Base-by-base conservation (phyloP, 1,140 invertebrate genomes). In the Ctenoplectra terminalis region DNA sequence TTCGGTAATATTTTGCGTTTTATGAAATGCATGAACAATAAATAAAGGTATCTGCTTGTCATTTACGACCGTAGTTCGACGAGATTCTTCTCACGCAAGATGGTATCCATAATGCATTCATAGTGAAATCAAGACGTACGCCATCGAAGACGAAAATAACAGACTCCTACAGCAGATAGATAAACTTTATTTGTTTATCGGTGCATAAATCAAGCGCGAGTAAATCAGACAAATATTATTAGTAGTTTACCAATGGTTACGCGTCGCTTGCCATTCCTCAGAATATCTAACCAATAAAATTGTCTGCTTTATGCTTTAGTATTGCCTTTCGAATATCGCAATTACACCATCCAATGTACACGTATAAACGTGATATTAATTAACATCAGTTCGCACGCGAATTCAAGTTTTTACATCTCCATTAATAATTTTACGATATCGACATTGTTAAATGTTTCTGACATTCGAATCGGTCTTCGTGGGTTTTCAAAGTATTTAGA, bases 31-130 rank as follows among this genome's bases (percentile, higher is more conserved):
- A 31, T 9, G 70, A 80, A 56, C 70, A 50, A 80, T 80, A 80
- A 80, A 80, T 80, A 80, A 80, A 50, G 48, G 70, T 64, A 52
- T 37, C 43, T 15, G 23, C 20, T n/a, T 63, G 77, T 80, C 77
- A 52, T 80, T 80, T 80, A 80, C 13, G 70, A 26, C 26, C 66
- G 52, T 17, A 17, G 60, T 17, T 34, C 75, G 75, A 60, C 66
- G 76, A 23, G 66, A 74, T 64, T 64, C 58, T 73, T 43, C 48
- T 29, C 48, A n/a, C 6, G 37, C 37, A 29, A 34, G 26, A 80
- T 54, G 54, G 26, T 46, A n/a, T 56, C 40, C 43, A 31, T 78
- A 70, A 60, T 46, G 40, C 40, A 58, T 43, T 50, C 46, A 23
- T 31, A 13, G 26, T n/a, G 31, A 50, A 63, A 79, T 26, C 37